Evolutionary conservation across 2,797 vertebrate genomes (phyloP).

Genomic region (Poecile montanus): DNA sequence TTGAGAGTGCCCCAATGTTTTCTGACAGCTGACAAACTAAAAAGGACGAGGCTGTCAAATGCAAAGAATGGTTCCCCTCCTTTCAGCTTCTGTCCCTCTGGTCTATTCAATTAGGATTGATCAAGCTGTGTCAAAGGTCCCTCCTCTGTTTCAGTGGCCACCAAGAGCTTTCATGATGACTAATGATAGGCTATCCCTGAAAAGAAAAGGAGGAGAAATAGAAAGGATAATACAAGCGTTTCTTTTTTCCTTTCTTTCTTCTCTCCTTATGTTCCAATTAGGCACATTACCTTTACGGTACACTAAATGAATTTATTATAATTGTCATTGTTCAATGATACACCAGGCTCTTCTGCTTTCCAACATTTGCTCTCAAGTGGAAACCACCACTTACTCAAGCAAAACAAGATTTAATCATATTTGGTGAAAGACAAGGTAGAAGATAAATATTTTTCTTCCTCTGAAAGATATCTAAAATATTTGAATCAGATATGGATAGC

Average conservation of each 20-base stretch:
- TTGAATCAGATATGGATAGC: background rate
- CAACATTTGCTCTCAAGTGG: background rate
- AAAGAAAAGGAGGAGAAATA: conserved; percentile 11
- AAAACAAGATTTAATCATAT: background rate
- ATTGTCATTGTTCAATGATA: conserved; percentile 41
- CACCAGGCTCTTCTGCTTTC: background rate
- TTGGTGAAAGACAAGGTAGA: background rate
- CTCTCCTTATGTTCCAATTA: conserved; percentile 31
- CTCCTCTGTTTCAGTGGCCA: conserved; percentile 66
- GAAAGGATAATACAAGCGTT: background rate
- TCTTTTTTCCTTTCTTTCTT: background rate
- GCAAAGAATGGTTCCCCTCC: conserved; percentile 64
- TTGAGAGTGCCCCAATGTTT: conserved; percentile 29
- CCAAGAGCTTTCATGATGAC: conserved; percentile 74
- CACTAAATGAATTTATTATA: conserved; percentile 31
- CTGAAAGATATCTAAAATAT: background rate
- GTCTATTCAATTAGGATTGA: conserved; percentile 82
- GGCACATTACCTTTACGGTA: conserved; percentile 25
- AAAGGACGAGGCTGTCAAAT: conserved; percentile 71
- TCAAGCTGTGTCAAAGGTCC: conserved; percentile 77
- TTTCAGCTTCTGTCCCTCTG: conserved; percentile 71
- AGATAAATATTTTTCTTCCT: background rate
- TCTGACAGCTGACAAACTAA: conserved; percentile 76
- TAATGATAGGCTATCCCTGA: conserved; percentile 62
- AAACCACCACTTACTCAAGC: background rate